A percentile compares a stretch with the other conserved stretches of the same genome.
Evolutionary conservation across 2,888 invertebrate species (phyloP).

Genomic region (Orthosia cruda): DNA sequence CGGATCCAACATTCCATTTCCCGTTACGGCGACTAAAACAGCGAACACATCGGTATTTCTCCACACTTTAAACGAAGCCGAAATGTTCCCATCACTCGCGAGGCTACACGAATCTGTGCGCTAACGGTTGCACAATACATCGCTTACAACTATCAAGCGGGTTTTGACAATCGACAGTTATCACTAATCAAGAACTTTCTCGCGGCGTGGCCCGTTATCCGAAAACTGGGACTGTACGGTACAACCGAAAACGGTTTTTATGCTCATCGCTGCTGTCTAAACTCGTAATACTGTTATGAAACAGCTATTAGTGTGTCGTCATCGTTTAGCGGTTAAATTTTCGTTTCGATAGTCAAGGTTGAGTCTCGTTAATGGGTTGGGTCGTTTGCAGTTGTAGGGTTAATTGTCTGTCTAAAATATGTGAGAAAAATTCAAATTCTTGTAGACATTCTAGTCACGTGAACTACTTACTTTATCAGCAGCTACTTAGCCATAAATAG

Average conservation of each 20-base stretch:
- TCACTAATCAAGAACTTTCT: conserved; percentile 89
- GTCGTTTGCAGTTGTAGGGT: conserved; percentile 26
- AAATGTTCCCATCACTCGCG: conserved; percentile 55
- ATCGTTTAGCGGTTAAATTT: conserved; percentile 76
- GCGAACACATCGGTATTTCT: conserved; percentile 30
- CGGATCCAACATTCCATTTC: conserved; percentile 22
- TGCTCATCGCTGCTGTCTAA: conserved; percentile 83
- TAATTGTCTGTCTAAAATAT: conserved; percentile 35
- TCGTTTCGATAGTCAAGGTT: conserved; percentile 57
- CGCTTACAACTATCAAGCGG: conserved; percentile 71
- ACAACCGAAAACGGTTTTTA: conserved; percentile 85
- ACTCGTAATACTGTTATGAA: conserved; percentile 90
- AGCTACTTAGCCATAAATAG: conserved; percentile 7
- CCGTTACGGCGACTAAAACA: conserved; percentile 38
- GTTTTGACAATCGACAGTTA: conserved; percentile 86
- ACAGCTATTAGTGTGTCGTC: conserved; percentile 86
- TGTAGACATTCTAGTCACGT: not conserved
- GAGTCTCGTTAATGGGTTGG: conserved; percentile 43
- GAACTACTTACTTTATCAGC: conserved; percentile 2
- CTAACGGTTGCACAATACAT: conserved; percentile 80
- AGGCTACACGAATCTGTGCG: conserved; percentile 27
- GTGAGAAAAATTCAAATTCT: not conserved
- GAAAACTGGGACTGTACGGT: conserved; percentile 90
- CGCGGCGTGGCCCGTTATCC: conserved; percentile 84
- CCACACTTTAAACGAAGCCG: conserved; percentile 15